Base-by-base conservation (phyloP, 2,113 vertebrate species). In the Thermophis baileyi region DNA sequence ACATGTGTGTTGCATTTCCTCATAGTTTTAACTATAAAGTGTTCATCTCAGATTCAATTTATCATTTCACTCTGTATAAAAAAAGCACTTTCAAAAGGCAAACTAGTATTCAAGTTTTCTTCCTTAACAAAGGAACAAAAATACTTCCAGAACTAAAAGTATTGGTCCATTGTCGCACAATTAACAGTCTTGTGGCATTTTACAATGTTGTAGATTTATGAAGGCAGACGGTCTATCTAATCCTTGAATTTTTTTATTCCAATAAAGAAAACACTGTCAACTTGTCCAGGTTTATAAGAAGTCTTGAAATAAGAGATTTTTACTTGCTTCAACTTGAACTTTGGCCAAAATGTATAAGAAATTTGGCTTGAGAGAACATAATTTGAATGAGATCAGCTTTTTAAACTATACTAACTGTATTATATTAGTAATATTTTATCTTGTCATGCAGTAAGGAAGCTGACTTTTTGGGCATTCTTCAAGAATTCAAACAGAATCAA, bases 41-140 rank as follows among this genome's bases (percentile, higher is more conserved):
- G 2, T 35, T 89, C 3, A 92, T 89, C 40, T 74, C 22, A 50
- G 10, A 3, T 24, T 53, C 30, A 63, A 57, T 81, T 57, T 85
- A 2, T 50, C 1, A 20, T 54, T 74, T 86, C 89, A 27, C 14
- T 4, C 27, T 89, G 53, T 89, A 87, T 51, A 90, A 63, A 89
- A 16, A 60, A 60, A 85, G 81, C 89, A 92, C 81, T 1, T 94
- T 93, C n/a, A 90, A 85, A 95, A 35, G 22, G 10, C 91, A 14
- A 22, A 63, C 89, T 24, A 93, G 88, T 90, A 91, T 0, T 53
- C 24, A 47, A 40, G 1, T 44, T 53, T 81, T 93, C 93, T 63
- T 87, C 46, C 60, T 91, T 49, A 50, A 90, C 14, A 47, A 94
- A 93, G 94, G 54, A 4, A 86, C 12, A 87, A 93, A 40, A 50